phyloP scores from a whole-genome alignment of 2,888 invertebrate species.

The Lasiommata megera region DNA sequence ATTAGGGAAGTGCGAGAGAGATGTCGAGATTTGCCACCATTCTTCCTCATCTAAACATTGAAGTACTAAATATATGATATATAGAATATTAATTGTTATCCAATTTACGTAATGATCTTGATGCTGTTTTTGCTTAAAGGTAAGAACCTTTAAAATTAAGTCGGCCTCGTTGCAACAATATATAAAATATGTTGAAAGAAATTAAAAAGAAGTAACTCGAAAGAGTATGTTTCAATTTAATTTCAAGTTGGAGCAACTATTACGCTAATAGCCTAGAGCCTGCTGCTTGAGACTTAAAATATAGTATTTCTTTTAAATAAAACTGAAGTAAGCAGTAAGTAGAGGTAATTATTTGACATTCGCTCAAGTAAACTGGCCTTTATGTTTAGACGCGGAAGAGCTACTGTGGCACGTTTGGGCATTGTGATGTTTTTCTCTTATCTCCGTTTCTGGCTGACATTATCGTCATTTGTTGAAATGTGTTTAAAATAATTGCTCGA shows the following conservation, averaged over 20 bases:
- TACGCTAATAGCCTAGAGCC: slow-evolving; percentile 31
- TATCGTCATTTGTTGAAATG: slow-evolving; percentile 80
- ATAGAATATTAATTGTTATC: too few relatives aligned
- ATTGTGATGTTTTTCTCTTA: slow-evolving; percentile 62
- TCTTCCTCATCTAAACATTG: too few relatives aligned
- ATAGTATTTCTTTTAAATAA: slow-evolving; percentile 26
- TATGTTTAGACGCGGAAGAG: slow-evolving; percentile 48
- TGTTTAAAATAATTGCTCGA: slow-evolving; percentile 79
- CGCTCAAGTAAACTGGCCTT: slow-evolving; percentile 38
- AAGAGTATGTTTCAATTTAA: slow-evolving; percentile 23
- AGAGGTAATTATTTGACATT: slow-evolving; percentile 23
- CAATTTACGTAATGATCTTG: too few relatives aligned
- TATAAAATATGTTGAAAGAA: slow-evolving; percentile 38
- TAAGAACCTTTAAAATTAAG: too few relatives aligned
- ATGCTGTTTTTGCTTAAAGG: too few relatives aligned
- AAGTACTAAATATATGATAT: too few relatives aligned
- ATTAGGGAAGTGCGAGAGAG: too few relatives aligned
- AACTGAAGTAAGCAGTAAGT: slow-evolving; percentile 28
- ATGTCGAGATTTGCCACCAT: too few relatives aligned
- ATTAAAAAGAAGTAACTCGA: slow-evolving; percentile 20
- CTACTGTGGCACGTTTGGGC: slow-evolving; percentile 54
- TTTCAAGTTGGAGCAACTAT: slow-evolving; percentile 22
- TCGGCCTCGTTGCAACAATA: too few relatives aligned
- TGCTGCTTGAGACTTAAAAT: slow-evolving; percentile 26
- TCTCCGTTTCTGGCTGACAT: slow-evolving; percentile 67